A percentile compares a stretch with the other conserved stretches of the same genome.
Evolutionary conservation across 64 coral and sea anemone genomes (phyloP).

Genomic region (Porites australiensis): DNA sequence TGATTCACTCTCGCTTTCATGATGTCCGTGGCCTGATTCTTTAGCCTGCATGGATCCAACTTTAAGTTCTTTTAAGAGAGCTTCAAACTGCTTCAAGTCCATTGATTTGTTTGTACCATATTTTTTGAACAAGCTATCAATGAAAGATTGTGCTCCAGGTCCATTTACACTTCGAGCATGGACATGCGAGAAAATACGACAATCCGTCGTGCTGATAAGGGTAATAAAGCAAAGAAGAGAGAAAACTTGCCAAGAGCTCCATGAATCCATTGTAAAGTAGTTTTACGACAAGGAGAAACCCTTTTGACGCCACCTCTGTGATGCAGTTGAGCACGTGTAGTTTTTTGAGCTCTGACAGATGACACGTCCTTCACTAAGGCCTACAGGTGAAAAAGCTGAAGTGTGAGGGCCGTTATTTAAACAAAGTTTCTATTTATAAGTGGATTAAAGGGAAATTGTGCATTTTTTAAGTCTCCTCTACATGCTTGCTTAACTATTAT

Average conservation of each 20-base stretch:
- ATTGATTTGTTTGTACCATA: conserved; percentile 90
- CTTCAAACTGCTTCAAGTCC: conserved; percentile 61
- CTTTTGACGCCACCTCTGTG: too few relatives aligned
- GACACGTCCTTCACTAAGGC: too few relatives aligned
- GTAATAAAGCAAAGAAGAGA: neutral
- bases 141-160: conserved; percentile 41
- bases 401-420: too few relatives aligned
- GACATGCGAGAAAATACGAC: conserved; percentile 66
- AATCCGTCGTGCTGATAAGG: neutral
- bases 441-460: too few relatives aligned
- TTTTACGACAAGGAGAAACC: neutral
- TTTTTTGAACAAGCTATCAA: conserved; percentile 68
- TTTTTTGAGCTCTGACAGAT: too few relatives aligned
- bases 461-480: too few relatives aligned
- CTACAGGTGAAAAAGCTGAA: too few relatives aligned
- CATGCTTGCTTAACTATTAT: too few relatives aligned
- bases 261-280: neutral
- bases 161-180: conserved; percentile 72
- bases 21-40: neutral
- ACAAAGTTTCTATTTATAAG: too few relatives aligned
- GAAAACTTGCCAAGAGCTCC: neutral
- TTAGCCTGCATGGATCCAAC: conserved; percentile 26
- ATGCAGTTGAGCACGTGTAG: too few relatives aligned
- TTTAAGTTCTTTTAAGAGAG: conserved; percentile 65
- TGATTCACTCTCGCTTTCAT: neutral